Conservation (phyloP, 2,888 invertebrate genomes). For the Cabera pusaria region DNA sequence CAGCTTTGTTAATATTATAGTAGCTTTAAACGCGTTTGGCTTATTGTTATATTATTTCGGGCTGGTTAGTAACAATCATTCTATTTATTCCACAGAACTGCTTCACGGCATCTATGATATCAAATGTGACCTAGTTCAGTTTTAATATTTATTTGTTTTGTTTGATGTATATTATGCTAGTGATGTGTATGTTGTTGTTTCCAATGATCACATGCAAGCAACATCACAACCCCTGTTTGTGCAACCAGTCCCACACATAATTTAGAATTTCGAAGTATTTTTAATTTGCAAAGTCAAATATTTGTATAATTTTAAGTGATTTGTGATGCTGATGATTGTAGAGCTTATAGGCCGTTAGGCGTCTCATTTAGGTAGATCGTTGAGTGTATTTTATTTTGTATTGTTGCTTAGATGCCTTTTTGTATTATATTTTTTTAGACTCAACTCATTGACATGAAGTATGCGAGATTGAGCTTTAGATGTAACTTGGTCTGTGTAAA, state of each 20-base stretch:
- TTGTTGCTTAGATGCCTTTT: slow-evolving; percentile 33
- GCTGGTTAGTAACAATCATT: neutral
- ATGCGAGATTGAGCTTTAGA: slow-evolving; percentile 40
- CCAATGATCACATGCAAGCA: no score
- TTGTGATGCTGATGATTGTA: slow-evolving; percentile 15
- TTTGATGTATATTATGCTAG: no score
- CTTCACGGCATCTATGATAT: slow-evolving; percentile 5
- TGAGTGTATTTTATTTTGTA: slow-evolving; percentile 24
- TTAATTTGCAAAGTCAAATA: no score
- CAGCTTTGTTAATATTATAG: slow-evolving; percentile 57
- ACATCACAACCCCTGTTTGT: no score
- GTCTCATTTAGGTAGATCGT: slow-evolving; percentile 20
- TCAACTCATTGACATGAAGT: slow-evolving; percentile 20
- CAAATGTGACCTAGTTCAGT: no score
- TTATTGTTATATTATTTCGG: no score
- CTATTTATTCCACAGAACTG: slow-evolving; percentile 2
- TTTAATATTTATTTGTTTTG: no score
- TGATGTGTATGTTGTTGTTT: no score
- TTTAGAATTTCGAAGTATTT: no score
- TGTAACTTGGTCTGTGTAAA: slow-evolving; percentile 62
- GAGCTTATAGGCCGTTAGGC: slow-evolving; percentile 20
- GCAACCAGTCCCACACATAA: no score
- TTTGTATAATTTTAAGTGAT: slow-evolving; percentile 7
- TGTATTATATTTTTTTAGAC: slow-evolving; percentile 33
- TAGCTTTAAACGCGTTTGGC: slow-evolving; percentile 44